Percentiles rank a stretch among this genome's conserved stretches.
These are phyloP conservation scores for Cydia amplana DNA, from an alignment of 1,140 invertebrate species.

Conservation along the genomic window DNA sequence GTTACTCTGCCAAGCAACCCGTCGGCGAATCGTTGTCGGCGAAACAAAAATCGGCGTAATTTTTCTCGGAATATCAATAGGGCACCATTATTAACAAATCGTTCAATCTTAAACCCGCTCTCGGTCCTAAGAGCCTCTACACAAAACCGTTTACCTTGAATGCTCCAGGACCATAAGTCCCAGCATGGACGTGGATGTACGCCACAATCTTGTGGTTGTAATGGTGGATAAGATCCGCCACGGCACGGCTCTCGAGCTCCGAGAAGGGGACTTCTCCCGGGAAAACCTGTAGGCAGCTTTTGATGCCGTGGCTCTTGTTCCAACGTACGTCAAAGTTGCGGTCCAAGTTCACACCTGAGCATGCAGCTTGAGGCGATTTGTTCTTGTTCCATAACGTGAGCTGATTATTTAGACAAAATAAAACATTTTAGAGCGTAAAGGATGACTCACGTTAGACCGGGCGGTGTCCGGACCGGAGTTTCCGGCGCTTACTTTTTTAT, in stretches of 20 bases:
- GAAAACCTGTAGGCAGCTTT: slow-evolving; percentile 85
- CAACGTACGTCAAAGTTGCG: slow-evolving; percentile 84
- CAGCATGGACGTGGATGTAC: slow-evolving; percentile 61
- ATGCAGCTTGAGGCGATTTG: slow-evolving; percentile 71
- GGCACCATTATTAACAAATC: no score
- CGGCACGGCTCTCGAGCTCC: slow-evolving; percentile 84
- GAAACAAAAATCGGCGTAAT: no score
- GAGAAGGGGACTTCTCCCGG: slow-evolving; percentile 86
- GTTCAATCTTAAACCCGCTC: no score
- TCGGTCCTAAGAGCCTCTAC: neutral
- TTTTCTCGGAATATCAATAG: no score
- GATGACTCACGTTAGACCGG: no score
- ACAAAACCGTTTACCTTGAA: slow-evolving; percentile 52
- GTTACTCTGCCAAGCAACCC: no score
- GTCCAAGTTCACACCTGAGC: slow-evolving; percentile 82
- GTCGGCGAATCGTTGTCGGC: no score
- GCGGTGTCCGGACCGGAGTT: no score
- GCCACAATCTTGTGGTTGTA: slow-evolving; percentile 63
- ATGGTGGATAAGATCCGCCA: slow-evolving; percentile 77
- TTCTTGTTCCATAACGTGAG: slow-evolving; percentile 81
- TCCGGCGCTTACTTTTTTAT: no score
- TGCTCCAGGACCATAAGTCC: slow-evolving; percentile 37
- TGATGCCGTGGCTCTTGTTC: slow-evolving; percentile 79
- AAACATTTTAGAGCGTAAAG: no score
- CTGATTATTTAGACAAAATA: slow-evolving; percentile 31